Evolutionary conservation across 1,140 invertebrate species (phyloP), one percentile per base, ranked within the genome.

Genomic region (Sitobion miscanthi): DNA sequence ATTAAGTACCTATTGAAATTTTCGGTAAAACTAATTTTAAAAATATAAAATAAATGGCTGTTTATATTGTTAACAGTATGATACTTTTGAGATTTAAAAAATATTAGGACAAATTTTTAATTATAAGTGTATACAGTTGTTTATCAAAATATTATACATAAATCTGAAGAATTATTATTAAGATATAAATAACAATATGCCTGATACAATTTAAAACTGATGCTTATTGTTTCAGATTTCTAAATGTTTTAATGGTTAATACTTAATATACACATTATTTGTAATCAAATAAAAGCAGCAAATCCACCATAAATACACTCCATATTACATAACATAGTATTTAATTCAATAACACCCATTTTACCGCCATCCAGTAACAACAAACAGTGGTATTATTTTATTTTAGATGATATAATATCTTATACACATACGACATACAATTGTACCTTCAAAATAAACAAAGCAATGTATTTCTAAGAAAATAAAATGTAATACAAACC

Each of bases 401-500:
- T 57, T 57, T 77, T n/a, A 77, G 62, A n/a, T 90, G 3, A 38
- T 90, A 57, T 23, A 77, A 57, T 23, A 77, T 77, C 62, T 77
- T 77, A 77, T 6, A 77, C 62, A 90, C 25, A 69, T 69, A 62
- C 30, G 42, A 14, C 7, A 54, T 23, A 38, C 52, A 54, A 7
- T 20, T 25, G 23, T 21, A 90, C 23, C 23, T 90, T 62, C 25
- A 62, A 38, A 62, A 90, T 62, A 54, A 52, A 90, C 14, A 90
- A 25, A 52, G n/a, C 38, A 52, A 45, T 49, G 38, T 62, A 42
- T 21, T 69, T 90, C 42, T 82, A 49, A 91, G 20, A 91, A 52
- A 14, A 82, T 2, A 52, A 82, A 91, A 52, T n/a, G 1, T 69
- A 35, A 89, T 91, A 93, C 91, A 93, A 93, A 93, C 91, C 91